phyloP scores from a whole-genome alignment of 1,140 invertebrate species.

The Sweltsa coloradensis region DNA sequence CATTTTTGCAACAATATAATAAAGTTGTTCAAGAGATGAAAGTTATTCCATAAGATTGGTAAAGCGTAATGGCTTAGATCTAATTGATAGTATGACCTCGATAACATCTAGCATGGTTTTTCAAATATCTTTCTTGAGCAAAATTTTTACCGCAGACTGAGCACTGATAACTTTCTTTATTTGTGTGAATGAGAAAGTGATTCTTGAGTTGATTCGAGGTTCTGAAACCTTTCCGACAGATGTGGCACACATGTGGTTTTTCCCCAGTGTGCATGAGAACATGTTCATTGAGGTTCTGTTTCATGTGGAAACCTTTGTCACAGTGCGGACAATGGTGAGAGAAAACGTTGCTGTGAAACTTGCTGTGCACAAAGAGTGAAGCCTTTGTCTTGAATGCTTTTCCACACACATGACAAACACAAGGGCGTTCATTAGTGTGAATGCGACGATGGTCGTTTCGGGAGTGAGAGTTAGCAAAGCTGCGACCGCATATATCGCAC shows the following conservation, averaged over 20 bases:
- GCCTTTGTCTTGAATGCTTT: constrained; percentile 42
- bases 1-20: neutral
- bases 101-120: constrained; percentile 10
- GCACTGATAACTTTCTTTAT: constrained; percentile 36
- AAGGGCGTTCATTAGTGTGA: constrained; percentile 49
- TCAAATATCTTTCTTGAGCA: constrained; percentile 39
- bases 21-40: too few species aligned
- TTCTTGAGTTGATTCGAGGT: constrained; percentile 35
- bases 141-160: constrained; percentile 39
- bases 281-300: constrained; percentile 41
- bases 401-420: constrained; percentile 42
- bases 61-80: neutral
- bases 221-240: constrained; percentile 41
- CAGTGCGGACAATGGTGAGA: constrained; percentile 48
- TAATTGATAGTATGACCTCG: neutral
- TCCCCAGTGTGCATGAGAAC: constrained; percentile 50
- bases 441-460: constrained; percentile 39
- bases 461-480: constrained; percentile 36
- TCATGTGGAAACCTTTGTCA: constrained; percentile 42
- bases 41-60: neutral
- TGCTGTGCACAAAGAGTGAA: constrained; percentile 35
- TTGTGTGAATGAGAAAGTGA: constrained; percentile 35
- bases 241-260: constrained; percentile 45
- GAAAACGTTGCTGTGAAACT: constrained; percentile 37
- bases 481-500: constrained; percentile 39